Base-by-base conservation (phyloP, 2,888 invertebrate genomes). In the Euphydryas editha region DNA sequence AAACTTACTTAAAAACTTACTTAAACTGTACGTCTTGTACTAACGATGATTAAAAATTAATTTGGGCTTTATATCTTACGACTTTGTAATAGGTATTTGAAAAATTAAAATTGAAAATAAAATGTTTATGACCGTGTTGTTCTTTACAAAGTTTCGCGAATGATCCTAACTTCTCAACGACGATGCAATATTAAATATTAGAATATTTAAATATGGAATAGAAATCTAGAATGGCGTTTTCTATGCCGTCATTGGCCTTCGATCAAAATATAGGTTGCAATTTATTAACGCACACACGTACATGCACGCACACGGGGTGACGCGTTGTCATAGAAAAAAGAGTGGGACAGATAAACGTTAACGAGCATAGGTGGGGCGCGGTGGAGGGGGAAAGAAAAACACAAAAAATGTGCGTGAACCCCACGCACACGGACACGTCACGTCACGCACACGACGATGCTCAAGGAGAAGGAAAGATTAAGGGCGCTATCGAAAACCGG, bases 181-280 rank as follows among this genome's bases (percentile, higher is more conserved):
- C 15, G 13, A 47, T 17, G 10, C 20, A 10, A 11, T 47, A 61
- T 24, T 46, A 62, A 63, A 59, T 67, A 68, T 57, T 46, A 49
- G 20, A 61, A 51, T 51, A 24, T 51, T 24, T 21, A 51, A 70
- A 70, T 66, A 42, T 66, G 63, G 51, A 70, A 70, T 68, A 66
- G 64, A 72, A 65, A 68, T 68, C 67, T 68, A 68, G 71, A 68
- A 68, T 69, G 64, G 63, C 63, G 65, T 71, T 70, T 71, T 68
- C 68, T 70, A 66, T 69, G 58, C 69, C 81, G 82, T 87, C 84
- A 88, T 88, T 90, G 88, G 88, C 87, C 88, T 88, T 88, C 86
- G 84, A 88, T 88, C 86, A 88, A 90, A 92, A 91, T 91, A 90
- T 90, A 87, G 88, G 87, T 89, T 91, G 88, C 86, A 87, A 87